Conservation (phyloP, 2,888 invertebrate genomes). For the Scelioninae gen. 2 region DNA sequence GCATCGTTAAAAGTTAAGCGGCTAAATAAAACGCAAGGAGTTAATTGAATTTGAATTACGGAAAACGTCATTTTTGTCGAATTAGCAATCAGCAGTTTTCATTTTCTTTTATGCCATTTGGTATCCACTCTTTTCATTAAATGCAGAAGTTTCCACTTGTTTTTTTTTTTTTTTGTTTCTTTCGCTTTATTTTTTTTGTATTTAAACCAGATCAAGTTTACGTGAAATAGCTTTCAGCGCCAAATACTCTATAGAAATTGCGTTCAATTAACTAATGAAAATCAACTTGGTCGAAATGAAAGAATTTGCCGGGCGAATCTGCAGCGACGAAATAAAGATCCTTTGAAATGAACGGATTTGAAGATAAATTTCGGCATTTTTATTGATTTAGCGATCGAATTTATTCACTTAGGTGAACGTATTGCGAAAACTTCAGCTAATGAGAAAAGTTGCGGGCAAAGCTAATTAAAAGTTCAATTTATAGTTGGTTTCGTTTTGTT, state of each 20-base stretch:
- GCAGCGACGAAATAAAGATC: slow-evolving; percentile 10
- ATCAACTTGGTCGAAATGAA: slow-evolving; percentile 10
- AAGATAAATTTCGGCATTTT: slow-evolving; percentile 27
- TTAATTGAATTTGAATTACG: slow-evolving; percentile 26
- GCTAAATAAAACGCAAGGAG: slow-evolving; percentile 8
- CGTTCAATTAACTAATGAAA: slow-evolving; percentile 26
- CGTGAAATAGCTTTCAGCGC: slow-evolving; percentile 10
- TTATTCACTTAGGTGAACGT: slow-evolving; percentile 20
- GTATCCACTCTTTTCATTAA: slow-evolving; percentile 8
- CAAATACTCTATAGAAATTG: slow-evolving; percentile 5
- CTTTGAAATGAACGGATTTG: background rate
- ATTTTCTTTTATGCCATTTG: slow-evolving; percentile 19
- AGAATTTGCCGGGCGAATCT: slow-evolving; percentile 1
- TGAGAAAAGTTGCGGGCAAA: slow-evolving; percentile 49
- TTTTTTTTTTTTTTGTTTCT: background rate
- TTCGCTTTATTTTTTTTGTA: slow-evolving; percentile 13
- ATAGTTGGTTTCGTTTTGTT: slow-evolving; percentile 6
- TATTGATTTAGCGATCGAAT: slow-evolving; percentile 17
- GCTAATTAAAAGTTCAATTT: slow-evolving; percentile 51
- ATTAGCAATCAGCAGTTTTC: slow-evolving; percentile 10
- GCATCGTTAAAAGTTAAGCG: slow-evolving; percentile 19
- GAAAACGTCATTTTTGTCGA: slow-evolving; percentile 19
- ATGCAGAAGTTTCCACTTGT: background rate
- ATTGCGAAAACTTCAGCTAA: slow-evolving; percentile 34
- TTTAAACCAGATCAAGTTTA: slow-evolving; percentile 15